These are phyloP conservation scores for Drosophila kurseongensis DNA, from an alignment of 1,140 invertebrate genomes.

Conservation along the genomic window DNA sequence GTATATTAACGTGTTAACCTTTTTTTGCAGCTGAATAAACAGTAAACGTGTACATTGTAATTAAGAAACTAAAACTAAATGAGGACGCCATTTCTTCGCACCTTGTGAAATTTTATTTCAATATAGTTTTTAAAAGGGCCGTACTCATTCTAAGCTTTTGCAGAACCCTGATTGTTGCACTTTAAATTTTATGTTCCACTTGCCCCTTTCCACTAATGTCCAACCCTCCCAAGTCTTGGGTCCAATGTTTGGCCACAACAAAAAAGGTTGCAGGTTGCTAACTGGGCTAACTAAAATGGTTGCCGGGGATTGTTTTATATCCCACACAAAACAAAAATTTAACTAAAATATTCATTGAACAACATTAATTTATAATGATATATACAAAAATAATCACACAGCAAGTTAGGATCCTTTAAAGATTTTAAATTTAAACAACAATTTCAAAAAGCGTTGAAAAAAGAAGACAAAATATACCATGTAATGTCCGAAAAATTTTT, in stretches of 20 bases:
- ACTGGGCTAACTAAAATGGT: slow-evolving; percentile 41
- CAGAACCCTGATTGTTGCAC: too few relatives aligned
- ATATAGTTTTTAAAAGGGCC: too few relatives aligned
- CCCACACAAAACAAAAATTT: neutral
- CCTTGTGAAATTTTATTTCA: too few relatives aligned
- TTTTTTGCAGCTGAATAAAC: neutral
- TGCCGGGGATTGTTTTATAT: slow-evolving; percentile 37
- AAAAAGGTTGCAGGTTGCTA: slow-evolving; percentile 45
- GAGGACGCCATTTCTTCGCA: too few relatives aligned
- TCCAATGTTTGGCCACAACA: slow-evolving; percentile 50
- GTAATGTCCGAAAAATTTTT: neutral
- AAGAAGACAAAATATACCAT: too few relatives aligned
- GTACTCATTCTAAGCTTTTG: too few relatives aligned
- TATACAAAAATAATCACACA: too few relatives aligned
- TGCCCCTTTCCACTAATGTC: neutral
- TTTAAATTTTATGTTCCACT: too few relatives aligned
- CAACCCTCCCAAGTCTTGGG: slow-evolving; percentile 17
- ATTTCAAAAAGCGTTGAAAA: too few relatives aligned
- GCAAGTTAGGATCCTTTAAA: neutral
- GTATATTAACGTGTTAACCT: too few relatives aligned
- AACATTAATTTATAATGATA: too few relatives aligned
- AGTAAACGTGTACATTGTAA: slow-evolving; percentile 1
- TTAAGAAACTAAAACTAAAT: neutral
- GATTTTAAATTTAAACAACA: neutral
- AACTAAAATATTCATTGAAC: too few relatives aligned